These are phyloP conservation scores for Spongilla lacustris DNA, from an alignment of 37 sponge, comb jelly and placozoan species.

Conservation along the genomic window DNA sequence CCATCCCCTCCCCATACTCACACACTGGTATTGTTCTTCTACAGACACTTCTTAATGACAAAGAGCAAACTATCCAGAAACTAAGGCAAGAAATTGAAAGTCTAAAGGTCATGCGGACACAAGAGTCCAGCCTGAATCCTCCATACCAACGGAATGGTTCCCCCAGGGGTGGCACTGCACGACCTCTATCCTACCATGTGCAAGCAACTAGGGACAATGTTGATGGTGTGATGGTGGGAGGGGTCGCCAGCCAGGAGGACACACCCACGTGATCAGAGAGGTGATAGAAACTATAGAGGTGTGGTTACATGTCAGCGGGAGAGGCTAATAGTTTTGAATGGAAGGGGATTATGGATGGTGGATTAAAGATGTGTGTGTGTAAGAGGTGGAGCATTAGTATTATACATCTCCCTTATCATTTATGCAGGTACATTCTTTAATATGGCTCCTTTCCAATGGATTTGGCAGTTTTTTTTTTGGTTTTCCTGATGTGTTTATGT, in stretches of 20 bases:
- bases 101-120: not conserved
- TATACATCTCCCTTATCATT: not conserved
- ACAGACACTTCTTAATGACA: not conserved
- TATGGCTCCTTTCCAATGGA: not conserved
- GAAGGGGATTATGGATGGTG: not conserved
- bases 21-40: not conserved
- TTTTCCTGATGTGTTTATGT: not conserved
- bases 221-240: not conserved
- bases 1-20: not conserved
- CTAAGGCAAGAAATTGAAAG: slow-evolving; percentile 11
- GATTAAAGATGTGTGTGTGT: too few species aligned
- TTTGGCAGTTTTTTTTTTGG: not conserved
- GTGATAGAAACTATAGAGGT: not conserved
- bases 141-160: not conserved
- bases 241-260: not conserved
- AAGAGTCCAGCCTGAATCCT: not conserved
- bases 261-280: not conserved
- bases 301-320: not conserved
- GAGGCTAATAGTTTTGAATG: not conserved
- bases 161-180: not conserved
- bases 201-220: not conserved
- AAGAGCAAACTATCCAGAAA: slow-evolving; percentile 13
- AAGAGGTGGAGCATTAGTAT: not conserved
- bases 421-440: not conserved
- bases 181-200: slow-evolving; percentile 29